phyloP scores from a whole-genome alignment of 2,113 vertebrate genomes.

The Pangasianodon gigas region DNA sequence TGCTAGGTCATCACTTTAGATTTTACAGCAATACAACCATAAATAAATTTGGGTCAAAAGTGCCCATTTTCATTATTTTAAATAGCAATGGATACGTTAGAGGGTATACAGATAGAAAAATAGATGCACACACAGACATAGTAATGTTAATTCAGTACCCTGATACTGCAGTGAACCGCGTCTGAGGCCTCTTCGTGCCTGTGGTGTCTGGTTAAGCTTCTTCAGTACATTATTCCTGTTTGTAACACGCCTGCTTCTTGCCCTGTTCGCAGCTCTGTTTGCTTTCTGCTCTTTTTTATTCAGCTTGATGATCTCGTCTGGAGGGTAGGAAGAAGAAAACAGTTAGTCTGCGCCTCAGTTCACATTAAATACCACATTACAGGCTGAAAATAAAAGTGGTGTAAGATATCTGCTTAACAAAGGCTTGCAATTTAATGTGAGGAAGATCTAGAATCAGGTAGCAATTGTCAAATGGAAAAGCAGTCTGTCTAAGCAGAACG shows the following conservation, averaged over 20 bases:
- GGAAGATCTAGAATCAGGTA: neutral
- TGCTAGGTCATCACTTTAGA: neutral
- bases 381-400: neutral
- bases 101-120: neutral
- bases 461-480: neutral
- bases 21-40: neutral
- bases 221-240: slow-evolving; percentile 50
- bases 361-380: neutral
- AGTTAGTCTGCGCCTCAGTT: neutral
- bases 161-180: slow-evolving; percentile 44
- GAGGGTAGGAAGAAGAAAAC: neutral
- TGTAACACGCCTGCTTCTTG: slow-evolving; percentile 44
- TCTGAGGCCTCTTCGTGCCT: slow-evolving; percentile 39
- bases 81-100: neutral
- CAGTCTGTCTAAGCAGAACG: neutral
- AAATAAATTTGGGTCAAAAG: neutral
- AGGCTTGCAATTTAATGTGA: neutral
- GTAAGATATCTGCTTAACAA: neutral
- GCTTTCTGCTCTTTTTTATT: slow-evolving; percentile 57
- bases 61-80: neutral
- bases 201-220: slow-evolving; percentile 50
- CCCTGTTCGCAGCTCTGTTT: slow-evolving; percentile 40
- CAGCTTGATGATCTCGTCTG: slow-evolving; percentile 64
- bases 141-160: slow-evolving; percentile 32
- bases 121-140: neutral